These are phyloP conservation scores for Burhinus oedicnemus DNA, from an alignment of 2,113 vertebrate genomes.

Conservation along the genomic window DNA sequence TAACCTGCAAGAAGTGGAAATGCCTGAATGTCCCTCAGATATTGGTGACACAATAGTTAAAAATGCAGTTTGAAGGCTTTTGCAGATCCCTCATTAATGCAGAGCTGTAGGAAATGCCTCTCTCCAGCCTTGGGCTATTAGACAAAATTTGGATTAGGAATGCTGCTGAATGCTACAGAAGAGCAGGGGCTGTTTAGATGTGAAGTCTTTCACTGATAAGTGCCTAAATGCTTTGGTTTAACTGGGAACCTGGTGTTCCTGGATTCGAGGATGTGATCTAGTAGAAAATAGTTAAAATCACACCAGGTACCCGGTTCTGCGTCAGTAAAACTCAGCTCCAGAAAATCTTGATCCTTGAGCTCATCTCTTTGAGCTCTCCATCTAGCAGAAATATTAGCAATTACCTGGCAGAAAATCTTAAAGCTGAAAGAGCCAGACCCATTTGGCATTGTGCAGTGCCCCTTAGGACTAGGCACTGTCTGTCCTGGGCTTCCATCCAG, in stretches of 20 bases:
- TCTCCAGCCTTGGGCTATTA: neutral
- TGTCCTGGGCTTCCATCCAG: neutral
- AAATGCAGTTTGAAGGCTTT: neutral
- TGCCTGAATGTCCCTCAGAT: neutral
- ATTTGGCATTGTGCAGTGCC: neutral
- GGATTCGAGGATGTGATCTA: neutral
- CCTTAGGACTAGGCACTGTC: neutral
- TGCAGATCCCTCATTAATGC: neutral
- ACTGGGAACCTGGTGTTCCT: neutral
- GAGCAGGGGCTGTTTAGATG: neutral
- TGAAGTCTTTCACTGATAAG: rapidly evolving
- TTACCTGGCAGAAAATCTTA: neutral
- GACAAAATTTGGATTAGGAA: too few relatives aligned
- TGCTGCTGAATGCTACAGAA: neutral
- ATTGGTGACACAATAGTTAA: neutral
- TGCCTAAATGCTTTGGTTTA: neutral
- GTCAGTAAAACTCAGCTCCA: neutral
- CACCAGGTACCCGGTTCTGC: neutral
- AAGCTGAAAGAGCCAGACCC: neutral
- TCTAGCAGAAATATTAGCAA: neutral
- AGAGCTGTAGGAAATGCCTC: neutral
- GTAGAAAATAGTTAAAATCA: neutral
- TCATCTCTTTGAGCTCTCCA: neutral
- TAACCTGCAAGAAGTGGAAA: neutral
- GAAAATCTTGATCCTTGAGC: neutral